Conservation (phyloP, 1,140 invertebrate species). For the Neoseiulus cucumeris region DNA sequence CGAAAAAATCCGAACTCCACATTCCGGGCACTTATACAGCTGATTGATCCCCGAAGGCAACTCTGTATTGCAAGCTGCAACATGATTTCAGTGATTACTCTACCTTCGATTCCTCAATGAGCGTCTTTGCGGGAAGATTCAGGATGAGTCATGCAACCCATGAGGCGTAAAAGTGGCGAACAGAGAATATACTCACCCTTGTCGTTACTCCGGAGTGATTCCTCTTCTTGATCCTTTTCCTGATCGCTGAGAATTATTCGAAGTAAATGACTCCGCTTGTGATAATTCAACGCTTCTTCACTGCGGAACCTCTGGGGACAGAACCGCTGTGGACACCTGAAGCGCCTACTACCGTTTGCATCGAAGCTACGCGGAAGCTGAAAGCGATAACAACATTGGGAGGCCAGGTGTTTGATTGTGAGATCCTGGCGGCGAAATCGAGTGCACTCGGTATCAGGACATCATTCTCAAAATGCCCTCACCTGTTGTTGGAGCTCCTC, state of each 20-base stretch:
- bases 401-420: not conserved
- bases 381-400: not conserved
- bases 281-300: not conserved
- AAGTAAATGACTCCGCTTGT: not conserved
- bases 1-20: not conserved
- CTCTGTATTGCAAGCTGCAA: not conserved
- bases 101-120: not conserved
- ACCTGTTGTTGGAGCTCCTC: not conserved
- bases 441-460: too few species aligned
- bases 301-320: not conserved
- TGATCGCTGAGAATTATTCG: not conserved
- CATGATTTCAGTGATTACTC: not conserved
- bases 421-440: too few species aligned
- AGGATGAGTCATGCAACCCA: not conserved
- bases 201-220: not conserved
- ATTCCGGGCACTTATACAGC: not conserved
- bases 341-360: not conserved
- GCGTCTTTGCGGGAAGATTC: not conserved
- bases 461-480: not conserved
- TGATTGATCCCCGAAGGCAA: not conserved
- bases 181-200: not conserved
- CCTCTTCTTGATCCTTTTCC: not conserved
- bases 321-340: not conserved
- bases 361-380: not conserved
- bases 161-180: not conserved